Evolutionary conservation across 2,113 vertebrate species (phyloP).

Genomic region (Hydropotes inermis): DNA sequence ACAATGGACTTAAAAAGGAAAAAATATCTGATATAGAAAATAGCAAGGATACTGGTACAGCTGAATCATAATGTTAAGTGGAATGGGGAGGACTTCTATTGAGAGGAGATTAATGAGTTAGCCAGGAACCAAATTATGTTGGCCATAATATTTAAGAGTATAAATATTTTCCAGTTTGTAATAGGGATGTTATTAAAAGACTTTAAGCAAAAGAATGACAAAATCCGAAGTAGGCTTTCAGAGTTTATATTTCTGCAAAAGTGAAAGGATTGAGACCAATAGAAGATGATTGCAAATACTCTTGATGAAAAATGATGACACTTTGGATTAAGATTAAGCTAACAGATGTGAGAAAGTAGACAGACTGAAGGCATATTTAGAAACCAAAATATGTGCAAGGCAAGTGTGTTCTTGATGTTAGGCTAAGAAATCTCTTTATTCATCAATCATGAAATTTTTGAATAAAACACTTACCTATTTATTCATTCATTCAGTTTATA

Average conservation of each 20-base stretch:
- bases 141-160: background rate
- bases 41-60: background rate
- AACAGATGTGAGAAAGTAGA: background rate
- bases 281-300: background rate
- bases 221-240: background rate
- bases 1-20: background rate
- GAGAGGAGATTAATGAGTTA: background rate
- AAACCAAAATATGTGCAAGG: background rate
- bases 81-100: background rate
- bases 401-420: background rate
- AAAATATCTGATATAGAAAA: background rate
- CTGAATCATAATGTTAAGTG: background rate
- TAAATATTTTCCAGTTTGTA: background rate
- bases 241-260: background rate
- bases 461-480: background rate
- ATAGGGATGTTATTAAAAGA: background rate
- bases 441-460: background rate
- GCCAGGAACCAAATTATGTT: background rate
- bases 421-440: background rate
- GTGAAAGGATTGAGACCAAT: background rate
- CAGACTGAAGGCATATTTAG: background rate
- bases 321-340: background rate
- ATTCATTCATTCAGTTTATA: background rate
- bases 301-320: background rate
- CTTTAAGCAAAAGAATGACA: background rate